Conservation (phyloP, 2,113 vertebrate species). For the Anarhynchus alexandrinus region DNA sequence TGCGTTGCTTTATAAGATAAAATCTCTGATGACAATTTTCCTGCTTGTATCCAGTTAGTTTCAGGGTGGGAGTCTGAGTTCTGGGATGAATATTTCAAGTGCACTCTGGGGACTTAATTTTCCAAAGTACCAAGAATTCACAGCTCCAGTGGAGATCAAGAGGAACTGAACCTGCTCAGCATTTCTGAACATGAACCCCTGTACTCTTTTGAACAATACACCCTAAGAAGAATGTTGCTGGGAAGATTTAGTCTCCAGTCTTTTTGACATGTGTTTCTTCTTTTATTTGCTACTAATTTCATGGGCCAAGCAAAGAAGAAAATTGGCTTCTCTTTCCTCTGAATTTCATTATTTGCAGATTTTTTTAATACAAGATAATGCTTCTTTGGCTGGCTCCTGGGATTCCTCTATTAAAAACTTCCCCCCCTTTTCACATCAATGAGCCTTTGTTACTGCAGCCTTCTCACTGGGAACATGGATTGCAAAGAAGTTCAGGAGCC, state of each 20-base stretch:
- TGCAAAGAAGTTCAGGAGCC: slow-evolving; percentile 6
- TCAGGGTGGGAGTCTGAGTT: not conserved
- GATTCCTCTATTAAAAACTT: slow-evolving; percentile 64
- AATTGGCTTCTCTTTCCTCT: slow-evolving; percentile 40
- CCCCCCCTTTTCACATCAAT: slow-evolving; percentile 57
- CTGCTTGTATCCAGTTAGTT: not conserved
- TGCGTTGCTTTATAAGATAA: not conserved
- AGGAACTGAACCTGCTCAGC: not conserved
- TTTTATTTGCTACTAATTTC: slow-evolving; percentile 47
- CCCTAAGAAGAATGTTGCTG: not conserved
- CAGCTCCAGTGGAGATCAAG: not conserved
- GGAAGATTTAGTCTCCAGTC: slow-evolving; percentile 9
- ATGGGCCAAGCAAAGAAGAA: slow-evolving; percentile 37
- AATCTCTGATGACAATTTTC: not conserved
- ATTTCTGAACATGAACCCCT: not conserved
- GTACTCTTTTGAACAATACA: not conserved
- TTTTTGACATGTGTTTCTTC: not conserved
- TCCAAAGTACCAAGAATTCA: not conserved
- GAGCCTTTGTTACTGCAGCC: slow-evolving; percentile 46
- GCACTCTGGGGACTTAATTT: not conserved
- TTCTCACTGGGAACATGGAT: slow-evolving; percentile 22
- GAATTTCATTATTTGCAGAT: slow-evolving; percentile 68
- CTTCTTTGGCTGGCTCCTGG: slow-evolving; percentile 48
- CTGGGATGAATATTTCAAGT: not conserved
- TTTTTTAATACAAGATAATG: slow-evolving; percentile 64